phyloP scores from a whole-genome alignment of 2,797 vertebrate genomes.

The Mormyrus hasselquistii region DNA sequence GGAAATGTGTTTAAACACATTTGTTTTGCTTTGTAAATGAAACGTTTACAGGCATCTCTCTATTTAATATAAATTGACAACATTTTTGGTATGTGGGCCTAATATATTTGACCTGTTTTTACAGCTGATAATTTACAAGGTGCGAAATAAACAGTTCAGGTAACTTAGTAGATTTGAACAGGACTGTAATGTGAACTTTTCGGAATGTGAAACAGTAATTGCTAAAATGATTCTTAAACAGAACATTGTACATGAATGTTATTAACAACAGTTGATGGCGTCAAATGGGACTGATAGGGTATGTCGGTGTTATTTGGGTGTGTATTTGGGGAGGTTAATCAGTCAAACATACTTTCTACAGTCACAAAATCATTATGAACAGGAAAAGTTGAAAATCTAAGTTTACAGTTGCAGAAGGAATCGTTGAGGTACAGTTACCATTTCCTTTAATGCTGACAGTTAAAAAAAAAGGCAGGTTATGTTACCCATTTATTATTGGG shows the following conservation, averaged over 20 bases:
- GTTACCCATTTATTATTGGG: background rate
- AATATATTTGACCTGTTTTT: background rate
- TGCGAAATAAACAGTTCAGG: background rate
- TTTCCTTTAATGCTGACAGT: background rate
- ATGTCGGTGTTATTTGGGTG: slow-evolving; percentile 1
- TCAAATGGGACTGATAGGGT: background rate
- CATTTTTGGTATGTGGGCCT: background rate
- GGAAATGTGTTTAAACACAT: background rate
- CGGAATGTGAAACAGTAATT: slow-evolving; percentile 14
- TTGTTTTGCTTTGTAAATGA: slow-evolving; percentile 31
- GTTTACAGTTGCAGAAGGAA: background rate
- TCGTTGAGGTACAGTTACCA: background rate
- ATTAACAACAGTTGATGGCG: background rate
- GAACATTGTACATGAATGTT: slow-evolving; percentile 16
- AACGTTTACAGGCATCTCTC: background rate
- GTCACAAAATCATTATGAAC: background rate
- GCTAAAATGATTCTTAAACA: background rate
- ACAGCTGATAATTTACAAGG: slow-evolving; percentile 13
- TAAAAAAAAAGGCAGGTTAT: background rate
- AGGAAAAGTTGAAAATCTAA: background rate
- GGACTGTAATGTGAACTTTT: slow-evolving; percentile 17
- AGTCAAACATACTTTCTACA: background rate
- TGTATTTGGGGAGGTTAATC: background rate
- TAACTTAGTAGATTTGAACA: slow-evolving; percentile 8
- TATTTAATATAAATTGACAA: background rate